Conservation (phyloP, 2,888 invertebrate genomes). For the Eilema sororculum region DNA sequence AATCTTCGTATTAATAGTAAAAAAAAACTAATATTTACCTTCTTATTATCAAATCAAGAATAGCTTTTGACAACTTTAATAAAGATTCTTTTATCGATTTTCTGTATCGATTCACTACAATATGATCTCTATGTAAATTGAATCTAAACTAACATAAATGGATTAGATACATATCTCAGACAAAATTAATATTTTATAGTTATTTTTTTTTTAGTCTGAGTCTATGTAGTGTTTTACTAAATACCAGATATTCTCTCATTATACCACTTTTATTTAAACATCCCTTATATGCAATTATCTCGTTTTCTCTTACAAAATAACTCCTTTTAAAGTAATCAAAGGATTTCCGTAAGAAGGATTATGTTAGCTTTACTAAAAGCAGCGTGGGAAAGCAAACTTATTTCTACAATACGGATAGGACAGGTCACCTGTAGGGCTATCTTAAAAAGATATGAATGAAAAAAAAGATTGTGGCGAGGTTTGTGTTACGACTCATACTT, state of each 20-base stretch:
- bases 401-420: not conserved
- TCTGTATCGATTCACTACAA: not conserved
- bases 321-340: constrained; percentile 5
- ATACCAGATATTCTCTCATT: too few species aligned
- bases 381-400: constrained; percentile 13
- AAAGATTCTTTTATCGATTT: not conserved
- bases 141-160: not conserved
- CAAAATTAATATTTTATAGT: too few species aligned
- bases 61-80: too few species aligned
- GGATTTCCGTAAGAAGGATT: not conserved
- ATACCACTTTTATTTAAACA: not conserved
- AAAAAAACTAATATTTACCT: not conserved
- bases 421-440: constrained; percentile 2
- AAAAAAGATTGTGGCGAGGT: not conserved
- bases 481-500: not conserved
- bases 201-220: too few species aligned
- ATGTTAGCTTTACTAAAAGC: constrained; percentile 14
- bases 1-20: not conserved
- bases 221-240: not conserved
- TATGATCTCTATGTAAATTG: not conserved
- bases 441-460: not conserved
- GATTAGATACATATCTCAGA: too few species aligned
- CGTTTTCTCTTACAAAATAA: not conserved
- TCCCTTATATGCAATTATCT: not conserved
- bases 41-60: not conserved